phyloP scores from a whole-genome alignment of 2,113 vertebrate species.

The Hirundichthys speculiger region DNA sequence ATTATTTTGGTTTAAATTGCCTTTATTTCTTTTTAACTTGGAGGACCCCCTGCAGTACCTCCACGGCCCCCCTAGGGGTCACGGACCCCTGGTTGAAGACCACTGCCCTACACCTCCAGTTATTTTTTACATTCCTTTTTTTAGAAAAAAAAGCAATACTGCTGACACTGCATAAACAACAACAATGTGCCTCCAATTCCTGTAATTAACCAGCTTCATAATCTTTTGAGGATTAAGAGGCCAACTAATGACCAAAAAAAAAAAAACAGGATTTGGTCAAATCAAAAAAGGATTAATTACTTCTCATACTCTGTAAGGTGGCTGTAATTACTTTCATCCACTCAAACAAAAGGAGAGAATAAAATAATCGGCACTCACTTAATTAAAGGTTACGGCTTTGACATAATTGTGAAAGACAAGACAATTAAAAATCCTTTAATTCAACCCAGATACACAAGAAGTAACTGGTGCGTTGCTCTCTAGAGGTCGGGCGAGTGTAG shows the following conservation, averaged over 20 bases:
- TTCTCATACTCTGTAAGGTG: slow-evolving; percentile 71
- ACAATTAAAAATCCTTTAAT: slow-evolving; percentile 81
- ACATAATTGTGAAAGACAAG: slow-evolving; percentile 79
- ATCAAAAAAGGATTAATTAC: slow-evolving; percentile 75
- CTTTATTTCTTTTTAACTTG: no score
- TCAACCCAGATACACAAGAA: slow-evolving; percentile 71
- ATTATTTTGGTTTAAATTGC: no score
- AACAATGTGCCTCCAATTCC: slow-evolving; percentile 37
- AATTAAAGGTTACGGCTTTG: slow-evolving; percentile 80
- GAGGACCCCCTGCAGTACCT: no score
- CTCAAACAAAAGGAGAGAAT: slow-evolving; percentile 70
- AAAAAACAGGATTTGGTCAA: slow-evolving; percentile 71
- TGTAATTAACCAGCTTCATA: slow-evolving; percentile 61
- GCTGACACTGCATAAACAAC: slow-evolving; percentile 43
- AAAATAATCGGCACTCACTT: slow-evolving; percentile 73
- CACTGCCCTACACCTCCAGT: not conserved
- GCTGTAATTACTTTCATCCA: slow-evolving; percentile 78
- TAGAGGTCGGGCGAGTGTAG: slow-evolving; percentile 50
- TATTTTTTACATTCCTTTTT: not conserved
- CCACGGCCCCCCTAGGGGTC: no score
- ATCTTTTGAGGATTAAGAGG: slow-evolving; percentile 67
- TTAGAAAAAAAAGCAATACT: not conserved
- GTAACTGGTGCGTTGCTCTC: slow-evolving; percentile 66
- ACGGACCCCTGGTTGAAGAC: no score
- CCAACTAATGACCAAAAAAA: slow-evolving; percentile 69